Conservation (phyloP, 1,140 invertebrate genomes). For the Zaprionus africanus region DNA sequence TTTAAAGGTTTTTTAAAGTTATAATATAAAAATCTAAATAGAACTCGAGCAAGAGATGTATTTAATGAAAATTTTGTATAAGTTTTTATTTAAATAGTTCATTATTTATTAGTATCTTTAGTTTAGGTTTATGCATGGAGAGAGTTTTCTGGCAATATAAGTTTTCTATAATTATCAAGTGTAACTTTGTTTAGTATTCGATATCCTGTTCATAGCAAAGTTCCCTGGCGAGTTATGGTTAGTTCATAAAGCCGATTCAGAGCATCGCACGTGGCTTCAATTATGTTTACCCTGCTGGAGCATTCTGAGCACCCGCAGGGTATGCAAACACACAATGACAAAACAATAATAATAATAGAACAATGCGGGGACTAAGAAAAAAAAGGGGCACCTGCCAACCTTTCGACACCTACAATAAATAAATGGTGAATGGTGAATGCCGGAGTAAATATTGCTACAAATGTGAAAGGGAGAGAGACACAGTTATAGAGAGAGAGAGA, state of each 20-base stretch:
- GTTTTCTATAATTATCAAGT: not conserved
- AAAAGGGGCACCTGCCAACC: constrained; percentile 52
- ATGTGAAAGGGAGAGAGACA: not conserved
- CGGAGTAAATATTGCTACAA: constrained; percentile 63
- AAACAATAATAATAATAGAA: constrained; percentile 45
- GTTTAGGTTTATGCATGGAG: no score
- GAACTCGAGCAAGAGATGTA: not conserved
- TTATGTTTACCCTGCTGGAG: not conserved
- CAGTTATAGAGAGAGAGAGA: not conserved
- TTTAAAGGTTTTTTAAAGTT: not conserved
- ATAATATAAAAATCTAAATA: not conserved
- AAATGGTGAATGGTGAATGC: constrained; percentile 47
- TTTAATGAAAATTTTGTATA: no score
- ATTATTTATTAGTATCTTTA: not conserved
- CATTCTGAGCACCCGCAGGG: not conserved
- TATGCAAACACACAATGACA: constrained; percentile 23
- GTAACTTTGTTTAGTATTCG: no score
- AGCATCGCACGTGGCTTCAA: not conserved
- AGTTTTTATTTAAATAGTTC: not conserved
- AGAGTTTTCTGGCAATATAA: no score
- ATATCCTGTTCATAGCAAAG: not conserved
- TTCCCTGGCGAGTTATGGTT: not conserved
- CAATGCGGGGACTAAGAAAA: constrained; percentile 36
- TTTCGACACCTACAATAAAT: constrained; percentile 77
- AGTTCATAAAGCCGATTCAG: not conserved